Conservation (phyloP, 2,113 vertebrate genomes). For the Xyliphius kryptos region DNA sequence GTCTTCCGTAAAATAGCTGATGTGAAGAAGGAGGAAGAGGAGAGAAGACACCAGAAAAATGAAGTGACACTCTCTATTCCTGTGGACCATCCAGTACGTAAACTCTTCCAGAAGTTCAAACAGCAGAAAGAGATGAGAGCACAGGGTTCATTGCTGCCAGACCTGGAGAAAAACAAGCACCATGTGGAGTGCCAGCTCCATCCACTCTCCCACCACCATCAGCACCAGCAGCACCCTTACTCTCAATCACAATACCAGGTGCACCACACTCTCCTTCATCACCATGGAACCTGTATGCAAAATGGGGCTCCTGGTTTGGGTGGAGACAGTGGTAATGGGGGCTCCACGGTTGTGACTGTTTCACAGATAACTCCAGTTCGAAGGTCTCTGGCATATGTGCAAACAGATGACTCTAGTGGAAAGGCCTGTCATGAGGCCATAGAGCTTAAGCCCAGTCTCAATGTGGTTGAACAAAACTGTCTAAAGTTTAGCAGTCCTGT, state of each 20-base stretch:
- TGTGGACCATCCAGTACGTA: slow-evolving; percentile 90
- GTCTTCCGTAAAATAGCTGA: slow-evolving; percentile 94
- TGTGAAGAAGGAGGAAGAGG: slow-evolving; percentile 90
- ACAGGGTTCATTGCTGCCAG: slow-evolving; percentile 61
- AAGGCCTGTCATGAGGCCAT: slow-evolving; percentile 66
- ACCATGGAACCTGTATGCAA: slow-evolving; percentile 49
- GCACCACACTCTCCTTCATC: slow-evolving; percentile 37
- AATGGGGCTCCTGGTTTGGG: slow-evolving; percentile 57
- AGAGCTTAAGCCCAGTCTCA: slow-evolving; percentile 68
- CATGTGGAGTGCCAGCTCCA: slow-evolving; percentile 73
- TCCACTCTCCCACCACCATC: no score
- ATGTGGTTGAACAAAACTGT: slow-evolving; percentile 59
- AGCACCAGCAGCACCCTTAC: slow-evolving; percentile 52
- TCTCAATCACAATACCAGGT: slow-evolving; percentile 39
- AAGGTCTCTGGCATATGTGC: slow-evolving; percentile 68
- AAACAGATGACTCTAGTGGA: slow-evolving; percentile 60
- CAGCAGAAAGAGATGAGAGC: slow-evolving; percentile 88
- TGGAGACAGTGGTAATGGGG: slow-evolving; percentile 32
- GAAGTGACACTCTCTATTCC: slow-evolving; percentile 91
- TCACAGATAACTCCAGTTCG: slow-evolving; percentile 79
- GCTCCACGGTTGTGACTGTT: slow-evolving; percentile 73
- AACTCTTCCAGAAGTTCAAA: slow-evolving; percentile 96
- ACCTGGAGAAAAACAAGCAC: slow-evolving; percentile 72
- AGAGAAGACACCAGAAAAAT: slow-evolving; percentile 78
- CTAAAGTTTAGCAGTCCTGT: slow-evolving; percentile 70